Evolutionary conservation across 1,140 invertebrate species (phyloP), one percentile per base, ranked within the genome.

Genomic region (Delia radicum): DNA sequence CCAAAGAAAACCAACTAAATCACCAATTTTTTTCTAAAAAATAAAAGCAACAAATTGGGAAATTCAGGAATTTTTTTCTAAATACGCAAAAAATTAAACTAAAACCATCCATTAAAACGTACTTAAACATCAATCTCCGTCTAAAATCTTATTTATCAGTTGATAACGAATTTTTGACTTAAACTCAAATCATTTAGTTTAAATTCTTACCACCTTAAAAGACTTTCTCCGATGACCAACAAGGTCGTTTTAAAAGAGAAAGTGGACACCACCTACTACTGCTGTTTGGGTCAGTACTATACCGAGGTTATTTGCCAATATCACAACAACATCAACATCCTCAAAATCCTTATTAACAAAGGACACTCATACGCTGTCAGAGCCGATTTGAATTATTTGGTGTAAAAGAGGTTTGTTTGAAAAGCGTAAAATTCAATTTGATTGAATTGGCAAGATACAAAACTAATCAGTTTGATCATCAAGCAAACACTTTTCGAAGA

Each of bases 281-380:
- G 73, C 76, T 73, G 31, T 73, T 55, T 42, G 46, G 29, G 37
- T 46, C 31, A 12, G 7, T 42, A 15, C 75, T 55, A 6, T 21
- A 73, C 13, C 12, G 29, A 29, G 62, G 67, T 33, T 24, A 24
- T 63, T 28, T 12, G 26, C 15, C 24, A 24, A 63, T 13, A 27
- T 3, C 8, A 33, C 18, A 33, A 55, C 67, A 62, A 62, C 65
- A 28, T 10, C 10, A 63, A 78, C 74, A 71, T 73, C n/a, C n/a
- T n/a, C 76, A 75, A 73, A 72, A 37, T 76, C 75, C 46, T 69
- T 78, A 77, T 72, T 61, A 82, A 78, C n/a, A 78, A 82, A 77
- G 82, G 79, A 77, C 82, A 85, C 75, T 85, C 83, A 48, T 85
- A 85, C 80, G 83, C 83, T 28, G 78, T 74, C 27, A 79, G 83